Base-by-base conservation (phyloP, 2,888 invertebrate species). In the Spodoptera exigua region DNA sequence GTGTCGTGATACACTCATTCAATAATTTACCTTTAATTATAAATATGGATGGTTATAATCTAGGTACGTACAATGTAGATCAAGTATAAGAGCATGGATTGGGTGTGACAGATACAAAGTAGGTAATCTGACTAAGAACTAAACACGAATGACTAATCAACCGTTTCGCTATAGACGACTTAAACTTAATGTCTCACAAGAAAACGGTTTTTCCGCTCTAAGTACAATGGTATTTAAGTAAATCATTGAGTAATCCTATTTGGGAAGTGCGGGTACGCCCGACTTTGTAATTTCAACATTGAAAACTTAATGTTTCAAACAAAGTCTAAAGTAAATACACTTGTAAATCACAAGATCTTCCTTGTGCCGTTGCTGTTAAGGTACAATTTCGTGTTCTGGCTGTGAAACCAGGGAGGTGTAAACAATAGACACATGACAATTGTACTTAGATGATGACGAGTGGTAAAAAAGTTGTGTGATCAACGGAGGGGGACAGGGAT, bases 191-290 rank as follows among this genome's bases (percentile, higher is more conserved):
- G 63, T 63, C 39, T n/a, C 40, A 49, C 48, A 64, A 53, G 70
- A 74, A 49, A 61, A 63, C 34, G 57, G 62, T 52, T 65, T 73
- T 74, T 13, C 70, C 44, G 44, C 16, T 47, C 44, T 57, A 37
- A 55, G 51, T 36, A 49, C 51, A 45, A 27, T 46, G 27, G 39
- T 9, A 27, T 57, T 56, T 72, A 58, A 47, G 41, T 57, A 52
- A 59, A 48, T 34, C 36, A 54, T 75, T 75, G 62, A 11, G 64
- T 39, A 78, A 78, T 75, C 41, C 53, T 65, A 61, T 59, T 39
- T 37, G 44, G 56, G 47, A 49, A 55, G 46, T 55, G 21, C 17
- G 18, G 39, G 35, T 52, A 39, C 58, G 41, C 34, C 39, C 39
- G 11, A 49, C 34, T 37, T 36, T 14, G 41, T 48, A 45, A 45